Evolutionary conservation across 2,797 vertebrate genomes (phyloP), one percentile per base, ranked within the genome.

Genomic region (Hemitrygon akajei): DNA sequence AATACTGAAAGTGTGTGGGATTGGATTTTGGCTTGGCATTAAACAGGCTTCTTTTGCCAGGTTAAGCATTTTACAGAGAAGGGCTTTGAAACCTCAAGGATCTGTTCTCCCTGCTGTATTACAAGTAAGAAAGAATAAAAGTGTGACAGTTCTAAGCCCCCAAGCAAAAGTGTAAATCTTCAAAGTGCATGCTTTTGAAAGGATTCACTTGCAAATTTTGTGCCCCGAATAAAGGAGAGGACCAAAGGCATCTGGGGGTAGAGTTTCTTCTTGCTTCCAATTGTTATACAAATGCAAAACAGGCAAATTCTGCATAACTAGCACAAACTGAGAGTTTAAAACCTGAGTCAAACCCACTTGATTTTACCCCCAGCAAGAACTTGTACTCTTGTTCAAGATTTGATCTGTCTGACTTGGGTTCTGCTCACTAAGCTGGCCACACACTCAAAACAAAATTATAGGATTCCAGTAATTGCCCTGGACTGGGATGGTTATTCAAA

Each of bases 1-100:
- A 92, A 91, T 93, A 40, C 40, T 94, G 89, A 93, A 22, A 92
- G 93, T 60, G 87, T 91, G 87, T 69, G 87, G 63, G 69, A 47
- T 73, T 37, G 27, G 69, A 75, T 75, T 73, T 92, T 92, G 25
- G 25, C 34, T 56, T 75, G 37, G 11, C 16, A 14, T 56, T 73
- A 73, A 30, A 47, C 12, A 71, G 63, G 34, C 34, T 37, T 71
- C 34, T 27, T 40, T 27, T 73, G n/a, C 60, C 60, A 89, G n/a
- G 58, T 63, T 37, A 89, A 4, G 27, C 82, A 12, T 86, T 63
- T 86, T 30, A 34, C n/a, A 27, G 58, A 63, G 30, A 89, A 37
- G 3, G 47, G 9, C 11, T 66, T 69, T 37, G 18, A 89, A 69
- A 22, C 63, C 2, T 10, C 3, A 9, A 2, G 3, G 18, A 37